Evolutionary conservation across 2,888 invertebrate genomes (phyloP).

Genomic region (Drosophila seclusa): DNA sequence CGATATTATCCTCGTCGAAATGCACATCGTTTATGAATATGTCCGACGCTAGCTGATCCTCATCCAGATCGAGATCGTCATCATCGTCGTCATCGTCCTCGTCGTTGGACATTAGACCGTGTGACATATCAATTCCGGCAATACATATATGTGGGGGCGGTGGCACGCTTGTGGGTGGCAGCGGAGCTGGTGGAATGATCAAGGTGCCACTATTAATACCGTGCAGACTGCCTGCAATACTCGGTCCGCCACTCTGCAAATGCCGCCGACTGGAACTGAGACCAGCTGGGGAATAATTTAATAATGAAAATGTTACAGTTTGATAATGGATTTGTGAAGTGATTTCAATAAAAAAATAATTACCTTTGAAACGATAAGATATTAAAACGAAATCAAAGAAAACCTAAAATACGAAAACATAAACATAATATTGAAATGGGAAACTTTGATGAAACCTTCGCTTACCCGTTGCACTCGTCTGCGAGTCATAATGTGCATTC

Average conservation of each 20-base stretch:
- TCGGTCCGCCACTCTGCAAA: conserved; percentile 84
- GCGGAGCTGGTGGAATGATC: conserved; percentile 85
- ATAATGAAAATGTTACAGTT: not conserved
- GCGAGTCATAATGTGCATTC: conserved; percentile 85
- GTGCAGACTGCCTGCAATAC: conserved; percentile 85
- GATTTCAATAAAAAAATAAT: not conserved
- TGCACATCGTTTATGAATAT: conserved; percentile 84
- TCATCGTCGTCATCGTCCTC: conserved; percentile 81
- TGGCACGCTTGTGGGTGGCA: conserved; percentile 85
- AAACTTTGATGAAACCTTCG: not conserved
- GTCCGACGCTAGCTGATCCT: conserved; percentile 80
- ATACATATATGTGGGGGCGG: conserved; percentile 85
- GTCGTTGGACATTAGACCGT: conserved; percentile 79
- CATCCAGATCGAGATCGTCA: conserved; percentile 79
- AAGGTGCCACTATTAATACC: conserved; percentile 84
- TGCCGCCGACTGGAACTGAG: conserved; percentile 85
- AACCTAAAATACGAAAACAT: conserved; percentile 51
- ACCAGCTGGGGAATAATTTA: conserved; percentile 68
- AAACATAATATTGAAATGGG: conserved; percentile 24
- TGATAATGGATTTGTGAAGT: not conserved
- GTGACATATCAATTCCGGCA: conserved; percentile 81
- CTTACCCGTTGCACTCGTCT: conserved; percentile 85
- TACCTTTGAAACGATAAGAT: conserved; percentile 49
- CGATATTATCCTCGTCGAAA: conserved; percentile 80
- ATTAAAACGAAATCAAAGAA: conserved; percentile 60